phyloP scores from a whole-genome alignment of 2,113 vertebrate species.

The Sus scrofa region T2T-Sscrofa CM000812.6:201200501-201201000 shows the following conservation, averaged over 20 bases:
- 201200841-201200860: background rate
- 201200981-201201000: background rate
- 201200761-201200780: background rate
- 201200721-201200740: background rate
- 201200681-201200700: background rate
- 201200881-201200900: background rate
- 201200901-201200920: slow-evolving; percentile 33
- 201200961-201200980: background rate
- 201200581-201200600: background rate
- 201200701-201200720: background rate
- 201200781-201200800: background rate
- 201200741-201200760: background rate
- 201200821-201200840: slow-evolving; percentile 13
- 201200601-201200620: background rate
- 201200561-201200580: background rate
- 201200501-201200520: background rate
- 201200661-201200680: background rate
- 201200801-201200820: background rate
- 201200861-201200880: background rate
- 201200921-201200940: background rate
- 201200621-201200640: background rate
- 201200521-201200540: background rate
- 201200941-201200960: background rate
- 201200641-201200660: background rate
- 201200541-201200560: background rate